phyloP scores from a whole-genome alignment of 2,797 vertebrate species.

The Hephaestus fuliginosus region DNA sequence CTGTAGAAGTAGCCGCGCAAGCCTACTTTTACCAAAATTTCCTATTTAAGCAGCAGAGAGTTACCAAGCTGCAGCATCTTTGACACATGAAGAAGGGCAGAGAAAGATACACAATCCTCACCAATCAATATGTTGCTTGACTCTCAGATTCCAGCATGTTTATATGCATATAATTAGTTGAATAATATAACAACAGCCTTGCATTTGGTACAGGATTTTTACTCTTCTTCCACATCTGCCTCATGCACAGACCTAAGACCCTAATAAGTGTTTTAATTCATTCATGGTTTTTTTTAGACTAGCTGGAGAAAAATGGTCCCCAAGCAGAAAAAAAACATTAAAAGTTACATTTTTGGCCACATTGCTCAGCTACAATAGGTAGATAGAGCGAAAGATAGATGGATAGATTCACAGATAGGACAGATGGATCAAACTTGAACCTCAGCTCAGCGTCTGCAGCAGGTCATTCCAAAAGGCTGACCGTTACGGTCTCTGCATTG shows the following conservation, averaged over 20 bases:
- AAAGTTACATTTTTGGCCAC: not conserved
- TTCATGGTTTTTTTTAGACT: too few species aligned
- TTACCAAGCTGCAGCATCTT: not conserved
- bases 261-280: too few species aligned
- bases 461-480: constrained; percentile 39
- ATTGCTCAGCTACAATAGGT: not conserved
- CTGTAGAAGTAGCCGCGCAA: constrained; percentile 24
- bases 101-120: not conserved
- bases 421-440: not conserved
- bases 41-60: constrained; percentile 36
- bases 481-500: constrained; percentile 42
- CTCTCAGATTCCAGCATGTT: too few species aligned
- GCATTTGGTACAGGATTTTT: too few species aligned
- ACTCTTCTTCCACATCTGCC: too few species aligned
- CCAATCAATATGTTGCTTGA: not conserved
- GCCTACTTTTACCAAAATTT: constrained; percentile 33
- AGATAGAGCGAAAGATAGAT: not conserved
- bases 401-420: not conserved
- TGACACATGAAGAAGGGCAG: not conserved
- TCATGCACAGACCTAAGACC: too few species aligned
- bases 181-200: too few species aligned
- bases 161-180: too few species aligned
- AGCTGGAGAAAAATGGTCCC: too few species aligned
- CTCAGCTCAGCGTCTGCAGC: constrained; percentile 27
- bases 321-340: too few species aligned